Base-by-base conservation (phyloP, 2,888 invertebrate genomes). In the Pandemis cinnamomeana region DNA sequence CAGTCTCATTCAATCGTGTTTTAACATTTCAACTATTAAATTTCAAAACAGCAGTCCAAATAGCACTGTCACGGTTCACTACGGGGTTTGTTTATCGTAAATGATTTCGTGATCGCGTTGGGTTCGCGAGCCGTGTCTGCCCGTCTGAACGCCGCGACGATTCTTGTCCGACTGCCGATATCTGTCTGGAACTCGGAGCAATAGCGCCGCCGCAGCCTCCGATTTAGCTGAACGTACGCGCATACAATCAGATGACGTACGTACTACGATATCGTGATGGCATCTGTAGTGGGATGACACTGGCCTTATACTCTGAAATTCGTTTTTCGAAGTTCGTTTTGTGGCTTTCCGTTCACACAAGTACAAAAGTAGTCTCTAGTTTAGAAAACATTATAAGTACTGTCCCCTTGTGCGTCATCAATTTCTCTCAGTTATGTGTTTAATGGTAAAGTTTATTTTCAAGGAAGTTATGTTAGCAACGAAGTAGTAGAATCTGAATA, bases 121-220 rank as follows among this genome's bases (percentile, higher is more conserved):
- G 77, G 80, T 78, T 79, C 78, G 78, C 80, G 51, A 36, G 81
- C 82, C 81, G 80, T 80, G 82, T 5, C n/a, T 27, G 77, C 74
- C 78, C 89, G 88, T 86, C 89, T 84, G 81, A 80, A 71, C 81
- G 87, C 89, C 88, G 89, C 91, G 85, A 89, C 84, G 92, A 86
- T 87, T 87, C 86, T 86, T 91, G 91, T 90, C 92, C 91, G 90
- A 93, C 93, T 94, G 90, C 83, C 86, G 83, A 85, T 81, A 76
- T 83, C 82, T 20, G 58, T 84, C 83, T 82, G 82, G 78, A 81
- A 81, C 84, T 82, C 83, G 82, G 78, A 85, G 86, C 86, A 85
- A 85, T 82, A 85, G 84, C 88, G 89, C 81, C 80, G 79, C 78
- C 80, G 88, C 91, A 89, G 88, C 89, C 90, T 90, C 88, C 88